A percentile compares a stretch with the other conserved stretches of the same genome.
phyloP scores from a whole-genome alignment of 2,888 invertebrate species.

The Caenorhabditis auriculariae region DNA sequence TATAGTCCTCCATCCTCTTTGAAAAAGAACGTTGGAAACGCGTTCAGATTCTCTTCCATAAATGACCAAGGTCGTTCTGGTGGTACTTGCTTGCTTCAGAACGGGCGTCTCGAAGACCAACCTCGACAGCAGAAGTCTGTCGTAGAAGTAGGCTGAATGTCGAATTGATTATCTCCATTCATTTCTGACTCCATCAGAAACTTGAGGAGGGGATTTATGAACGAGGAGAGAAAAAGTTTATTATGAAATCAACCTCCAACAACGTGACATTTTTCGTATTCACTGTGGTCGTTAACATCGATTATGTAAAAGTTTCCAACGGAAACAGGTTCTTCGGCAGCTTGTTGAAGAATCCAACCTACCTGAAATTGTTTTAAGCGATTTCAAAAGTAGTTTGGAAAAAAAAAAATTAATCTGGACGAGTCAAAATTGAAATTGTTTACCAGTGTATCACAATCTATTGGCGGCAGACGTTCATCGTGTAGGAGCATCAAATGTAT shows the following conservation, averaged over 20 bases:
- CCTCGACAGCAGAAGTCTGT: slow-evolving; percentile 29
- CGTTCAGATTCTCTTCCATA: slow-evolving; percentile 25
- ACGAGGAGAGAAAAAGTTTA: not conserved
- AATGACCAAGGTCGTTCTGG: slow-evolving; percentile 13
- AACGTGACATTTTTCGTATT: slow-evolving; percentile 17
- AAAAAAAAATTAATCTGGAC: too few species aligned
- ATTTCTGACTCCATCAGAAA: not conserved
- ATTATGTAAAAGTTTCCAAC: slow-evolving; percentile 22
- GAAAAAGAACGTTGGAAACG: slow-evolving; percentile 29
- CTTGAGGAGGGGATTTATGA: not conserved
- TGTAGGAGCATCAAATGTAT: too few species aligned
- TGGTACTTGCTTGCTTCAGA: slow-evolving; percentile 14
- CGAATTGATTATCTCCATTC: too few species aligned
- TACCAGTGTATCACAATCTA: too few species aligned
- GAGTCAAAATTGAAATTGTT: too few species aligned
- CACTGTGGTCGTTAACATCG: slow-evolving; percentile 33
- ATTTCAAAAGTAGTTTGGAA: too few species aligned
- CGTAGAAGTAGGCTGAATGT: slow-evolving; percentile 30
- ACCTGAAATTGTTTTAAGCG: too few species aligned
- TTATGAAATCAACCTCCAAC: slow-evolving; percentile 8
- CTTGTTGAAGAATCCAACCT: slow-evolving; percentile 22
- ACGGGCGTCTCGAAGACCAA: slow-evolving; percentile 20
- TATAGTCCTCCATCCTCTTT: slow-evolving; percentile 37
- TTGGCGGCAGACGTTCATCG: too few species aligned
- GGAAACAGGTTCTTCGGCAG: slow-evolving; percentile 10